A percentile compares a stretch with the other conserved stretches of the same genome.
Conservation (phyloP, 1,140 invertebrate species). For the Philaenus spumarius region DNA sequence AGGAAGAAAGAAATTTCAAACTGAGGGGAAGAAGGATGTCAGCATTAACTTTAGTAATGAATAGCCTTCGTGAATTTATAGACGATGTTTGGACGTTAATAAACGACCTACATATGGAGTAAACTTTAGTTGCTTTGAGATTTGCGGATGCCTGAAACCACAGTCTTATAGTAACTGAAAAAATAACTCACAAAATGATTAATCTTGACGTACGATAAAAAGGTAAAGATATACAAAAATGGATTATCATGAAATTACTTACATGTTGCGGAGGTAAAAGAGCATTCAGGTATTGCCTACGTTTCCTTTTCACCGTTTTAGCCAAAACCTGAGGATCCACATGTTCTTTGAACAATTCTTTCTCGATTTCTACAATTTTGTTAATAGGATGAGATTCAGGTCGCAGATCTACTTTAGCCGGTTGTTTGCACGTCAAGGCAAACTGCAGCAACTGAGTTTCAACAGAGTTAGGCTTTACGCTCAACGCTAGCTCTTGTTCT, state of each 20-base stretch:
- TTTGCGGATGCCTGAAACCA: too few relatives aligned
- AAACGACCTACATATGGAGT: too few relatives aligned
- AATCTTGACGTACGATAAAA: too few relatives aligned
- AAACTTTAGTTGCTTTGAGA: too few relatives aligned
- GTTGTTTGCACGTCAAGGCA: conserved; percentile 17
- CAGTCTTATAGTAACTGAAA: too few relatives aligned
- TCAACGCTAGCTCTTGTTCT: conserved; percentile 19
- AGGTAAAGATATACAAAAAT: too few relatives aligned
- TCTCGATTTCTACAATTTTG: conserved; percentile 15
- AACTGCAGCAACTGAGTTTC: conserved; percentile 25
- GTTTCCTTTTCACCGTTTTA: conserved; percentile 21
- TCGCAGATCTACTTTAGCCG: not conserved
- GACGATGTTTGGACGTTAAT: too few relatives aligned
- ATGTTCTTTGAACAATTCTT: conserved; percentile 8
- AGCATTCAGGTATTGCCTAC: conserved; percentile 18
- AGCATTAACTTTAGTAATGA: too few relatives aligned
- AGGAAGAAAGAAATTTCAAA: too few relatives aligned
- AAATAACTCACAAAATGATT: too few relatives aligned
- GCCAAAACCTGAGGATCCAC: conserved; percentile 15
- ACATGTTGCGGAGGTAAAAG: conserved; percentile 15
- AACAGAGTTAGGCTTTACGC: conserved; percentile 24
- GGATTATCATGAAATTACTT: not conserved
- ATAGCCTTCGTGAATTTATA: too few relatives aligned
- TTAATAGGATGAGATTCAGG: conserved; percentile 25
- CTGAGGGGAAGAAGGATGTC: too few relatives aligned